Evolutionary conservation across 1,140 invertebrate species (phyloP).

Genomic region (Phymastichus coffea): DNA sequence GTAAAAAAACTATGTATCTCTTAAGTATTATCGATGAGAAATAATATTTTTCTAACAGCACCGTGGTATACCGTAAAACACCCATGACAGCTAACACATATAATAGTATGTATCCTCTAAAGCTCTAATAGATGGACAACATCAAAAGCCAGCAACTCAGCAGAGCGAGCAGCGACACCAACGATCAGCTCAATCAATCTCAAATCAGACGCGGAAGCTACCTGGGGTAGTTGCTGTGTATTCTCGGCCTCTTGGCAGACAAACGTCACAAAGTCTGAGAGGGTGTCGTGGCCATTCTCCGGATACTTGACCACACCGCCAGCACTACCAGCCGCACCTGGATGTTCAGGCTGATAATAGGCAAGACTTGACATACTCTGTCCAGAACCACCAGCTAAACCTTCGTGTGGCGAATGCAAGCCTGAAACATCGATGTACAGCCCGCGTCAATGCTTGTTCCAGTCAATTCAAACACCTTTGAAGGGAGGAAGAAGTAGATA

Average conservation of each 20-base stretch:
- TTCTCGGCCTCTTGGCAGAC: constrained; percentile 92
- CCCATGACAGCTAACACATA: no score
- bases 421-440: constrained; percentile 61
- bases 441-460: no score
- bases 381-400: constrained; percentile 67
- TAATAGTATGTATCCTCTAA: no score
- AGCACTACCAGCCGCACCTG: constrained; percentile 58
- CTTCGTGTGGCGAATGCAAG: constrained; percentile 62
- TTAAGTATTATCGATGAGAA: no score
- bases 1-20: no score
- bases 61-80: no score
- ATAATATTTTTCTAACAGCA: no score
- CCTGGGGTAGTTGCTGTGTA: constrained; percentile 77
- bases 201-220: constrained; percentile 52
- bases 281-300: constrained; percentile 84
- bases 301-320: constrained; percentile 76
- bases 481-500: background rate
- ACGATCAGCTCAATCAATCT: constrained; percentile 8
- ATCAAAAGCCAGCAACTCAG: constrained; percentile 31
- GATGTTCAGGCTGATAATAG: constrained; percentile 65
- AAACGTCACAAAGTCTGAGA: constrained; percentile 94
- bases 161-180: constrained; percentile 16
- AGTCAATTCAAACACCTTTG: background rate
- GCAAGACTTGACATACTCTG: constrained; percentile 67
- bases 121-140: no score